Base-by-base conservation (phyloP, 2,797 vertebrate genomes). In the Pogoniulus pusillus region DNA sequence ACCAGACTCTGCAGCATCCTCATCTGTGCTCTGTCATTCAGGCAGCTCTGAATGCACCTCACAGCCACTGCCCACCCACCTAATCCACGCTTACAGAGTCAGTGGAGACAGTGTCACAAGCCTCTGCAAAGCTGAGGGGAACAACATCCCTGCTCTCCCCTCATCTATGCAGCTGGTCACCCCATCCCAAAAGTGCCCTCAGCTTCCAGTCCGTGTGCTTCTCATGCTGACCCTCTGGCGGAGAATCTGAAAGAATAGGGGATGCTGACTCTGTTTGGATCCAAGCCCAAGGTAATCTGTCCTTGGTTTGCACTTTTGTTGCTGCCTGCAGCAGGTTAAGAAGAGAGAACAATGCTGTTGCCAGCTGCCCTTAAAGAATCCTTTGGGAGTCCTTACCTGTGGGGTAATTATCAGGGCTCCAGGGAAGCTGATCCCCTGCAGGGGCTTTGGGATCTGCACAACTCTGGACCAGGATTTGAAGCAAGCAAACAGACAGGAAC, bases 191-290 rank as follows among this genome's bases (percentile, higher is more conserved):
- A 62, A 82, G 35, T 34, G 39, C 49, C 85, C 73, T 91, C 94
- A 79, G 83, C 90, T 97, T 96, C 88, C 86, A 82, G 54, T 80
- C 81, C 91, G 51, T n/a, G 55, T 72, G 53, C 89, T 78, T 69
- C 76, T 91, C 80, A 66, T 88, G 85, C 75, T 87, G 90, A 70
- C 41, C 76, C 57, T 65, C 72, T 72, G 58, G 81, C 89, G 79
- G 75, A 68, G 81, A 90, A 79, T 69, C 72, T 20, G 41, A 85
- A 82, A 8, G 72, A 68, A 60, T 19, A n/a, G 53, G 53, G 29
- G 24, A 30, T 76, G 29, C 43, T 80, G 60, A 63, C 90, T 53
- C 71, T 45, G 37, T 70, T 84, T 62, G 35, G 89, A 57, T 76
- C 90, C 51, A 47, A 82, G 51, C 9, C 51, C 20, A 27, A 65